A percentile compares a stretch with the other conserved stretches of the same genome.
Conservation (phyloP, 2,113 vertebrate genomes). For the Hystrix cristata region DNA sequence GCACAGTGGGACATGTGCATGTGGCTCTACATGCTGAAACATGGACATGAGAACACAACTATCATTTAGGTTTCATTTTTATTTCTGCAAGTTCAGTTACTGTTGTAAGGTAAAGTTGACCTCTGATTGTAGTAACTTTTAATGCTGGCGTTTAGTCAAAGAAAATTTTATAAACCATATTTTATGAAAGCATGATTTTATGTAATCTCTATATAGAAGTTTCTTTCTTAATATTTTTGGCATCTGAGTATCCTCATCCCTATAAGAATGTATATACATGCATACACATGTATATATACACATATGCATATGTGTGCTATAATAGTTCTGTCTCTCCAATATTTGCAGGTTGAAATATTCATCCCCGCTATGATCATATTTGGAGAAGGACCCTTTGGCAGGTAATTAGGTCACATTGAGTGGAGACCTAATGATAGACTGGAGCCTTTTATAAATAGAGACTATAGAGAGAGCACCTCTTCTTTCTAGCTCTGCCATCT, state of each 20-base stretch:
- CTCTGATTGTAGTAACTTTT: not conserved
- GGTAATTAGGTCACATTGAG: not conserved
- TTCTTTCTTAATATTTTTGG: not conserved
- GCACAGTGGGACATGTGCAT: not conserved
- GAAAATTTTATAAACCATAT: not conserved
- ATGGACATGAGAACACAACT: not conserved
- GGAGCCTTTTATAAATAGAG: not conserved
- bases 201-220: not conserved
- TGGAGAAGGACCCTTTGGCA: not conserved
- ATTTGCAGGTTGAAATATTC: not conserved
- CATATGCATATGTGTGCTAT: not conserved
- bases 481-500: not conserved
- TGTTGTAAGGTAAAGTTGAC: slow-evolving; percentile 12
- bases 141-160: not conserved
- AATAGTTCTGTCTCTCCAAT: not conserved
- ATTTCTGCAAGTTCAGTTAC: not conserved
- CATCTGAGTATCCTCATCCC: not conserved
- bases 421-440: not conserved
- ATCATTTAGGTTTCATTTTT: not conserved
- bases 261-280: not conserved
- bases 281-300: not conserved
- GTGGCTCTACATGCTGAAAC: not conserved
- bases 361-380: not conserved
- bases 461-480: not conserved
- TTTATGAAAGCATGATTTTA: slow-evolving; percentile 5